Percentiles rank a stretch among this genome's conserved stretches.
Evolutionary conservation across 2,888 invertebrate genomes (phyloP).

Genomic region (Nebria salina): DNA sequence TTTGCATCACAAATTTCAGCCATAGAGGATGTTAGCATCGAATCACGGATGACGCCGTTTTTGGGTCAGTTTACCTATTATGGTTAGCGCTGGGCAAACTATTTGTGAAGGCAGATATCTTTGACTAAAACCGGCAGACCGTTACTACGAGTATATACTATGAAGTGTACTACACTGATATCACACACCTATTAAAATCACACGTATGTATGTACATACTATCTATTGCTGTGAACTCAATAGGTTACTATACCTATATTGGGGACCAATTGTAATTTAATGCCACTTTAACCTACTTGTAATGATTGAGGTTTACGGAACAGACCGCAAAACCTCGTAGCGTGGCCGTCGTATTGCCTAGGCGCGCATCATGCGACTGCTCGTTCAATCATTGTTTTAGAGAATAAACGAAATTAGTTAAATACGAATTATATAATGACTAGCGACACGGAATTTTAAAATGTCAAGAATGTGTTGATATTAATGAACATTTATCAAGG

Average conservation of each 20-base stretch:
- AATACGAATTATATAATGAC: neutral
- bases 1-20: conserved; percentile 43
- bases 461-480: neutral
- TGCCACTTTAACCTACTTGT: conserved; percentile 44
- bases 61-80: neutral
- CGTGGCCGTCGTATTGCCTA: conserved; percentile 10
- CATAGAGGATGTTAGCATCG: conserved; percentile 2
- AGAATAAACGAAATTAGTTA: neutral
- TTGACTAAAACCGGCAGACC: neutral
- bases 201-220: neutral
- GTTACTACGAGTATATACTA: neutral
- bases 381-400: conserved; percentile 1
- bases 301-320: conserved; percentile 33
- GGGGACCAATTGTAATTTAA: conserved; percentile 44
- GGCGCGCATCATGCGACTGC: neutral
- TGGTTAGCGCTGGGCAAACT: conserved; percentile 12
- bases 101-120: conserved; percentile 21
- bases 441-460: neutral
- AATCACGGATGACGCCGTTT: neutral
- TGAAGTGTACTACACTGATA: neutral
- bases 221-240: conserved; percentile 30
- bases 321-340: neutral
- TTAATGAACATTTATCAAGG: too few species aligned
- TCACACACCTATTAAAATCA: neutral
- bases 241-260: conserved; percentile 27